Evolutionary conservation across 2,888 invertebrate genomes (phyloP).

Genomic region (Dynastes hyllus): DNA sequence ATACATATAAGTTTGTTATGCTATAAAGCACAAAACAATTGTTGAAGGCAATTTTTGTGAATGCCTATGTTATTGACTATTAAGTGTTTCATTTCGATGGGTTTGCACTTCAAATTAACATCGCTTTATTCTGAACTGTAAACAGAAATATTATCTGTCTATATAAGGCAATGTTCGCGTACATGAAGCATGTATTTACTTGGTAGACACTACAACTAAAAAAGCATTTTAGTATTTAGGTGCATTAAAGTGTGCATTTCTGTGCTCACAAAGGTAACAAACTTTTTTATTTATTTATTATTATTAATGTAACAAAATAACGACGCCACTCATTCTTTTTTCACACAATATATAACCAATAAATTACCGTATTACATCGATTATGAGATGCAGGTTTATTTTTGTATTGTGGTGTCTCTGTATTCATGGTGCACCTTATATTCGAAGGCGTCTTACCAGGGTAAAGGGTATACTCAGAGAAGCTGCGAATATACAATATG

Average conservation of each 20-base stretch:
- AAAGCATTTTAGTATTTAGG: not conserved
- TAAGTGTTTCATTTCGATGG: not conserved
- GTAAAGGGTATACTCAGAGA: no score
- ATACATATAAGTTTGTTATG: no score
- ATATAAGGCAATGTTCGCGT: slow-evolving; percentile 16
- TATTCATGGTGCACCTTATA: no score
- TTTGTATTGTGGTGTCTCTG: no score
- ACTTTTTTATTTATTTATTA: not conserved
- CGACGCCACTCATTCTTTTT: not conserved
- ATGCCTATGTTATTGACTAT: slow-evolving; percentile 3
- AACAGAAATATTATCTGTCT: slow-evolving; percentile 33
- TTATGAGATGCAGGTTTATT: no score
- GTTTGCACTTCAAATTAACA: slow-evolving; percentile 37
- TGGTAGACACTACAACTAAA: not conserved
- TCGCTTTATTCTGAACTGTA: slow-evolving; percentile 6
- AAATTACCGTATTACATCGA: no score
- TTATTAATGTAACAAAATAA: no score
- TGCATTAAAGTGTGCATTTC: not conserved
- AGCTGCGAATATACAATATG: no score
- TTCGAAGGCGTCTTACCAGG: no score
- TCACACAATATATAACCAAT: not conserved
- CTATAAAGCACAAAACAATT: no score
- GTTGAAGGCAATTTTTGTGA: no score
- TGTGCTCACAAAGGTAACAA: slow-evolving; percentile 1
- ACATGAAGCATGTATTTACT: not conserved